phyloP scores from a whole-genome alignment of 1,140 invertebrate species.

The Cephus cinctus region DNA sequence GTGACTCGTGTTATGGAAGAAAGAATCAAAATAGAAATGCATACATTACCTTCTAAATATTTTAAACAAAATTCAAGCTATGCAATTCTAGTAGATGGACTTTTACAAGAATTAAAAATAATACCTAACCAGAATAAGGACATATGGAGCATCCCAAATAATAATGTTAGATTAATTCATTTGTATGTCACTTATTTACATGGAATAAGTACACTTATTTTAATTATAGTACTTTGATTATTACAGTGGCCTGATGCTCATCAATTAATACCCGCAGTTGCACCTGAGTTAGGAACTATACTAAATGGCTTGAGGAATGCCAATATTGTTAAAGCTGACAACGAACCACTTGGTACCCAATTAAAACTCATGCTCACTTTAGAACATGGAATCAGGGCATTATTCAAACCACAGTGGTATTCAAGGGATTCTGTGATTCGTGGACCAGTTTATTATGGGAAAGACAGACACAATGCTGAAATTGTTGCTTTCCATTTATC shows the following conservation, averaged over 20 bases:
- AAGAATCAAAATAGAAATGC: slow-evolving; percentile 37
- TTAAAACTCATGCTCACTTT: slow-evolving; percentile 81
- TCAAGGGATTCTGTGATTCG: slow-evolving; percentile 70
- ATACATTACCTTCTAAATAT: slow-evolving; percentile 39
- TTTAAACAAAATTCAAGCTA: slow-evolving; percentile 43
- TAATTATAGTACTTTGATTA: slow-evolving; percentile 19
- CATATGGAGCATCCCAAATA: slow-evolving; percentile 45
- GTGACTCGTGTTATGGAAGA: slow-evolving; percentile 25
- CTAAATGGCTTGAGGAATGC: slow-evolving; percentile 67
- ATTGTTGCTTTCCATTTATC: slow-evolving; percentile 91
- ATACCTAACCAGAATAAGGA: slow-evolving; percentile 32
- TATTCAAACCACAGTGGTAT: slow-evolving; percentile 94
- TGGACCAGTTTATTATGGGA: slow-evolving; percentile 82
- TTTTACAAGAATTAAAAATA: slow-evolving; percentile 35
- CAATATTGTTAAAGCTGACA: slow-evolving; percentile 73
- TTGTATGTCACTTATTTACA: slow-evolving; percentile 3
- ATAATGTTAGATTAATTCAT: slow-evolving; percentile 32
- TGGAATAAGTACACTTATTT: slow-evolving; percentile 5
- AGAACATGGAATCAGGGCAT: slow-evolving; percentile 73
- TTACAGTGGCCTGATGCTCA: slow-evolving; percentile 70
- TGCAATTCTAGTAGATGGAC: slow-evolving; percentile 32
- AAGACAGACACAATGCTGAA: slow-evolving; percentile 92
- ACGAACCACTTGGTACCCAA: slow-evolving; percentile 82
- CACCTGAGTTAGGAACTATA: slow-evolving; percentile 68
- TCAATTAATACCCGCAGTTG: slow-evolving; percentile 65